These are phyloP conservation scores for Phrynocephalus versicolor DNA, from an alignment of 2,113 vertebrate species.

Conservation along the genomic window DNA sequence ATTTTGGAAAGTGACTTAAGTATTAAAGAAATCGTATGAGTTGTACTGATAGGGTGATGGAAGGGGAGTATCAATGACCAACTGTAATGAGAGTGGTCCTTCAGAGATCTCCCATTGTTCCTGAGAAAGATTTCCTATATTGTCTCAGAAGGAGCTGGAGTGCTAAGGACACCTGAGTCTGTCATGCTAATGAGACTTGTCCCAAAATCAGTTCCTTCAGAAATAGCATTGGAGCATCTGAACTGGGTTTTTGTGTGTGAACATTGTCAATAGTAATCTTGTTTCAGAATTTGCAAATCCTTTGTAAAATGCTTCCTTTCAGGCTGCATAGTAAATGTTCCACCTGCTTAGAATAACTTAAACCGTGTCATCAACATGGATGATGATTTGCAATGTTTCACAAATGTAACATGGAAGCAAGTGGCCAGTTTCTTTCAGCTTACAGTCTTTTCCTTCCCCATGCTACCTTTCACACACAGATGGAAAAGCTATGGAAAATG, in stretches of 20 bases:
- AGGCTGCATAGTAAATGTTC: background rate
- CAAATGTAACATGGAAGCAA: background rate
- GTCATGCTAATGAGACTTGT: background rate
- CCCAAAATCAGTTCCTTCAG: fast-evolving
- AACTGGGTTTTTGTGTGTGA: background rate
- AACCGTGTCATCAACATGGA: too few relatives aligned
- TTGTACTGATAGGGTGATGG: background rate
- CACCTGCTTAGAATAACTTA: background rate
- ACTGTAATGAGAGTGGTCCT: background rate
- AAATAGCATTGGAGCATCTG: background rate
- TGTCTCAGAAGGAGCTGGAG: background rate
- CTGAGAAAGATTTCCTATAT: background rate
- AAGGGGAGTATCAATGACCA: background rate
- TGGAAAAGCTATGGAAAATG: too few relatives aligned
- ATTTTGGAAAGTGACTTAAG: background rate
- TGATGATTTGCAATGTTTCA: background rate
- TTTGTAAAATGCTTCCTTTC: background rate
- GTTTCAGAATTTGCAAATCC: background rate
- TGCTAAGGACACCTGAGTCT: background rate
- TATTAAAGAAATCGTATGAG: background rate
- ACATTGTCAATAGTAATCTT: background rate
- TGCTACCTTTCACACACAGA: too few relatives aligned
- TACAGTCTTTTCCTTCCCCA: too few relatives aligned
- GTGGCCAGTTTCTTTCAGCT: background rate
- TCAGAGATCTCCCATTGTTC: background rate